phyloP scores from a whole-genome alignment of 2,113 vertebrate species.

The Boulengeromyrus knoepffleri region DNA sequence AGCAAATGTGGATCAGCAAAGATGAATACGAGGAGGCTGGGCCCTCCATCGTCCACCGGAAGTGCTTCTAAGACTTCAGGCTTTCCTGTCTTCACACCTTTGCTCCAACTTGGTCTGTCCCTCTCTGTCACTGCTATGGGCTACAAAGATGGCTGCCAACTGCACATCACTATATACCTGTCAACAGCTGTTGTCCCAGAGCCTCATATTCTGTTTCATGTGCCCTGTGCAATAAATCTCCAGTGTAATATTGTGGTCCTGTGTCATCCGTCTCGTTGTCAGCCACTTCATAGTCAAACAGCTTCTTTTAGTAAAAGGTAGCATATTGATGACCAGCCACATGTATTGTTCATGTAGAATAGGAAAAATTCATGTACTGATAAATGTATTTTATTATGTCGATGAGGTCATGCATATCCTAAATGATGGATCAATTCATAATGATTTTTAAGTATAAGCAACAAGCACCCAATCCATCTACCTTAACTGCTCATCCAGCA shows the following conservation, averaged over 20 bases:
- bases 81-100: background rate
- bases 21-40: conserved; percentile 81
- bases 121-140: background rate
- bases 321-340: background rate
- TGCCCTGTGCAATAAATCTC: conserved; percentile 7
- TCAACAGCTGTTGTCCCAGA: background rate
- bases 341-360: background rate
- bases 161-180: background rate
- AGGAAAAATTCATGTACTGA: background rate
- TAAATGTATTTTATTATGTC: background rate
- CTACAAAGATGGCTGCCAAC: background rate
- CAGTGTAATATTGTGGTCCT: background rate
- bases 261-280: background rate
- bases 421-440: background rate
- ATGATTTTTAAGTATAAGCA: background rate
- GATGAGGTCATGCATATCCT: background rate
- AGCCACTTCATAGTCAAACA: background rate
- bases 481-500: background rate
- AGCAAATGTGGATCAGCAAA: conserved; percentile 93
- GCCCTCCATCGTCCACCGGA: conserved; percentile 82
- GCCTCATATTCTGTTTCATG: background rate
- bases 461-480: background rate
- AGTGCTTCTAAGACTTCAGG: conserved; percentile 70
- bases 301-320: background rate
- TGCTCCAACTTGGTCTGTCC: background rate